Evolutionary conservation across 2,113 vertebrate species (phyloP), one percentile per base, ranked within the genome.

Genomic region (Anguilla japonica): DNA sequence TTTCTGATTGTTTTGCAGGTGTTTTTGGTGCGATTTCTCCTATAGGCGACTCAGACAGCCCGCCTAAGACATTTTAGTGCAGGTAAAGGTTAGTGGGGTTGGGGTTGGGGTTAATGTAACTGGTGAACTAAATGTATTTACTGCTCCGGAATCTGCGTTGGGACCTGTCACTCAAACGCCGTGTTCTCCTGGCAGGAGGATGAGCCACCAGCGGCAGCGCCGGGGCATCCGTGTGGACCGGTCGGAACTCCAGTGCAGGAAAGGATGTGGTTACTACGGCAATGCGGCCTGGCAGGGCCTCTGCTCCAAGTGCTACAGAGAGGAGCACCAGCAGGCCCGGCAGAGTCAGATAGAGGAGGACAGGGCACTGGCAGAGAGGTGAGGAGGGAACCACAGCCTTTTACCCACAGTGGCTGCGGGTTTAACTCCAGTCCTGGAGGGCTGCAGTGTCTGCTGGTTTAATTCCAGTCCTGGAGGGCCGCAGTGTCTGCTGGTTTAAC

Each of bases 331-430:
- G 82, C 96, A 95, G 91, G 95, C 96, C 63, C 95, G 94, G 90
- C 96, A 98, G 95, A 97, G 95, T 87, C 98, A 99, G 93, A 99
- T 99, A 71, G 97, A 99, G 87, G 98, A 99, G 86, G 98, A 99
- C 20, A 96, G 97, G 94, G 98, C 97, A 80, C 96, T 99, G 67
- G 98, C 98, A 71, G 98, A 98, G 90, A 93, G 97, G 98, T 99
- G 94, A 93, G 14, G 15, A 60, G 13, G 18, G 56, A 67, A 8
- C 3, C 22, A 67, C 20, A 22, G 60, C 22, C 60, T 67, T 67
- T 22, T 53, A 14, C 50, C 13, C 50, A 6, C 50, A 11, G 50
- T 2, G 8, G 5, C 50, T 53, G 50, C 9, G 11, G 50, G 50
- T 53, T 53, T 53, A 53, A 53, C 50, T 53, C 50, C 9, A 53